phyloP scores from a whole-genome alignment of 2,113 vertebrate genomes.

The Scortum barcoo region DNA sequence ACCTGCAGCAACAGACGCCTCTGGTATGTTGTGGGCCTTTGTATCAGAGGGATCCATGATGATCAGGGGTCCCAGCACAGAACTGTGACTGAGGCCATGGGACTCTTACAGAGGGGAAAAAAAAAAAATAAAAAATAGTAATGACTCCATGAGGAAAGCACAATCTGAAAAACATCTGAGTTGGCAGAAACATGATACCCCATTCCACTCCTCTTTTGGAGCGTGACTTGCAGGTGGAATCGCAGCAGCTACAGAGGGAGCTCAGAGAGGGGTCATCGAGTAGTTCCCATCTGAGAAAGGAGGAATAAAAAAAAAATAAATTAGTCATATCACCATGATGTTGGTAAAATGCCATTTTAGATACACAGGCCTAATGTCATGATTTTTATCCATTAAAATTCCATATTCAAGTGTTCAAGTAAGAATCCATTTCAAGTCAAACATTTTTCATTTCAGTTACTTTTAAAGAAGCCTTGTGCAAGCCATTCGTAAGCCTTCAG shows the following conservation, averaged over 20 bases:
- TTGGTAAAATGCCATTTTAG: not conserved
- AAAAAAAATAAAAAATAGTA: not conserved
- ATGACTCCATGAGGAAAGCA: not conserved
- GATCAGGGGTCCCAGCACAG: constrained; percentile 80
- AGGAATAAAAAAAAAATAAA: no score
- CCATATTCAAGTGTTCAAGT: not conserved
- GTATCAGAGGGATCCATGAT: constrained; percentile 48
- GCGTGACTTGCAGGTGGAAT: constrained; percentile 63
- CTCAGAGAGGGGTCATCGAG: constrained; percentile 74
- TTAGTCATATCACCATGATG: not conserved
- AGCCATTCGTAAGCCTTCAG: not conserved
- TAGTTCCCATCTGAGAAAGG: constrained; percentile 77
- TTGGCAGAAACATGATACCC: constrained; percentile 40
- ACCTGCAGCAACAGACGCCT: not conserved
- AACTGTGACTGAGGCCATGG: constrained; percentile 33
- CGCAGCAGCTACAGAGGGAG: constrained; percentile 81
- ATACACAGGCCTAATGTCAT: no score
- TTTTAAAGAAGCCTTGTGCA: not conserved
- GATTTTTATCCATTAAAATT: not conserved
- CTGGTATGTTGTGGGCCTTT: not conserved
- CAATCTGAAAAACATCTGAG: not conserved
- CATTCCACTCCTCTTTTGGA: constrained; percentile 30
- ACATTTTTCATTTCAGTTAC: not conserved
- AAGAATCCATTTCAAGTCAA: no score
- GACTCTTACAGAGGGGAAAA: constrained; percentile 17